These are phyloP conservation scores for Myotis pilosus DNA, from an alignment of 2,797 vertebrate species.

Conservation along the genomic window DNA sequence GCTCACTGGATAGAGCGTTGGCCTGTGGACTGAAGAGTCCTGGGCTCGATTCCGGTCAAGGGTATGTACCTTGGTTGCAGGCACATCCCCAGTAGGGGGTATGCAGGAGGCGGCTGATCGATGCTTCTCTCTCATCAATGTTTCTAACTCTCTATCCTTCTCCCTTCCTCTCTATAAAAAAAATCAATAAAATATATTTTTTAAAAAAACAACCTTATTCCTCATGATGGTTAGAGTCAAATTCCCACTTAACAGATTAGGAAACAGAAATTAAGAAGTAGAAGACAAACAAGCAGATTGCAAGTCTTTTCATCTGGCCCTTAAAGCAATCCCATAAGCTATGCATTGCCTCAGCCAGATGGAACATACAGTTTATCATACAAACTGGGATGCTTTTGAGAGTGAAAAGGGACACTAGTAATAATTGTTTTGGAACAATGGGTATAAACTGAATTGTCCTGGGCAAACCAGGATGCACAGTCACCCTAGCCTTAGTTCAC, in stretches of 20 bases:
- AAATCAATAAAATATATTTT: too few relatives aligned
- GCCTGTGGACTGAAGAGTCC: too few relatives aligned
- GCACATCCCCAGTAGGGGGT: too few relatives aligned
- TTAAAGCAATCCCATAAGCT: neutral
- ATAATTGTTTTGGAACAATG: neutral
- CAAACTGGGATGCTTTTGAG: neutral
- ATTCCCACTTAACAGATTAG: neutral
- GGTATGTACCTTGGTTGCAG: too few relatives aligned
- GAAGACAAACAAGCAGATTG: constrained; percentile 25
- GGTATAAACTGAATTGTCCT: neutral
- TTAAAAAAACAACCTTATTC: neutral
- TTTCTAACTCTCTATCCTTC: too few relatives aligned
- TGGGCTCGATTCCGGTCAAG: too few relatives aligned
- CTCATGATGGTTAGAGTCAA: constrained; percentile 49
- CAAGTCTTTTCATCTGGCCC: neutral
- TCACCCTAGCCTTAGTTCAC: neutral
- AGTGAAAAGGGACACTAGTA: neutral
- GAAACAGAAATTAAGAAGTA: constrained; percentile 35
- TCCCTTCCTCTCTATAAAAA: too few relatives aligned
- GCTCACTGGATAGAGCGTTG: too few relatives aligned
- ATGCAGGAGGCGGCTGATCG: too few relatives aligned
- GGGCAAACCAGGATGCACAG: neutral
- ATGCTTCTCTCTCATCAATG: too few relatives aligned
- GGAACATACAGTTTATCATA: neutral
- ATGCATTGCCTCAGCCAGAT: neutral